phyloP scores from a whole-genome alignment of 2,888 invertebrate genomes.

The Acleris sparsana region DNA sequence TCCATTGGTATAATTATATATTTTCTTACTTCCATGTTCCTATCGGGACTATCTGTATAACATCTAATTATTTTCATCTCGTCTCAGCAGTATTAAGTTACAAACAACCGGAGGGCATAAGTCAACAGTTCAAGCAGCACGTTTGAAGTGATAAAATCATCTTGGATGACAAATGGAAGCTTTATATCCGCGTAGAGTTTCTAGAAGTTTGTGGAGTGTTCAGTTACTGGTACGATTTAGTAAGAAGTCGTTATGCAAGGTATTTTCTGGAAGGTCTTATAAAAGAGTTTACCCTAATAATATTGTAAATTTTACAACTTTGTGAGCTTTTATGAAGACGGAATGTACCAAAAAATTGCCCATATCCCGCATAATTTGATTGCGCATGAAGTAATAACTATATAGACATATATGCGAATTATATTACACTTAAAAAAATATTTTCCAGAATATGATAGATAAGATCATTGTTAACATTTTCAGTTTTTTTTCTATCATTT shows the following conservation, averaged over 20 bases:
- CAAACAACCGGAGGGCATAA: slow-evolving; percentile 48
- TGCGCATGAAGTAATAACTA: too few species aligned
- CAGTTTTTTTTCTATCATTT: too few species aligned
- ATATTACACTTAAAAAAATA: too few species aligned
- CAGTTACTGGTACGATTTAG: slow-evolving; percentile 30
- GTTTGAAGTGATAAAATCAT: slow-evolving; percentile 35
- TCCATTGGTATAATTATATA: too few species aligned
- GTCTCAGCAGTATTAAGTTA: slow-evolving; percentile 43
- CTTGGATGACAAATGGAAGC: slow-evolving; percentile 32
- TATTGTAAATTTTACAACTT: too few species aligned
- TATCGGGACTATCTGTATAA: slow-evolving; percentile 22
- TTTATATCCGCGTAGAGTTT: slow-evolving; percentile 22
- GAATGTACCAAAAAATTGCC: too few species aligned
- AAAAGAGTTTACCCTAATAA: not conserved
- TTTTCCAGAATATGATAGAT: too few species aligned
- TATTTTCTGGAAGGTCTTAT: not conserved
- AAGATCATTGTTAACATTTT: too few species aligned
- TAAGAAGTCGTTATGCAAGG: slow-evolving; percentile 10
- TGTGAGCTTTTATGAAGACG: too few species aligned
- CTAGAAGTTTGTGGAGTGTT: slow-evolving; percentile 11
- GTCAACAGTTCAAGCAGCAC: slow-evolving; percentile 45
- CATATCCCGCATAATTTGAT: too few species aligned
- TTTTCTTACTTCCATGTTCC: not conserved
- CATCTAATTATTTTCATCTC: slow-evolving; percentile 35
- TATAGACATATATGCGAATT: too few species aligned